phyloP scores from a whole-genome alignment of 2,113 vertebrate genomes.

The Carlito syrichta region DNA sequence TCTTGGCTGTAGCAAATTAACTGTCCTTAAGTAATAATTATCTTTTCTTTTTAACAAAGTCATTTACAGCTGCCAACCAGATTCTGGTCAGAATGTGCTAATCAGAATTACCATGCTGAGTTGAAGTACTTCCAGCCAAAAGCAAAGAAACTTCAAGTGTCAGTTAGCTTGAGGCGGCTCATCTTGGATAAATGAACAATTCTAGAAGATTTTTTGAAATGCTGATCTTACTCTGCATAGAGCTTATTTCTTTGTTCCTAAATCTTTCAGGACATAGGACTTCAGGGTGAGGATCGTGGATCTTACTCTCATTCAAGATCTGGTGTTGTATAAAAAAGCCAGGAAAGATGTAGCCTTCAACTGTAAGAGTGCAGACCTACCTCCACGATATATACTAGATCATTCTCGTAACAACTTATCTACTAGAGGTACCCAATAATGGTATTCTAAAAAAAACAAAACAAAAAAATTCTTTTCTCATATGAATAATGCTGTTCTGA shows the following conservation, averaged over 20 bases:
- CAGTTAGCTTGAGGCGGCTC: neutral
- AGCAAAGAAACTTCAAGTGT: neutral
- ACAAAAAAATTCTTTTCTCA: neutral
- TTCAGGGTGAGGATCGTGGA: neutral
- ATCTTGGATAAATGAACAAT: neutral
- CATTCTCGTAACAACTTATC: neutral
- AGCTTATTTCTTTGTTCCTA: neutral
- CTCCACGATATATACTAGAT: neutral
- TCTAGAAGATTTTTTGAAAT: neutral
- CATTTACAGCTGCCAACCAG: constrained; percentile 2
- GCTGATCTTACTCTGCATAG: neutral
- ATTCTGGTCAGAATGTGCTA: constrained; percentile 26
- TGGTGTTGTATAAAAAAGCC: neutral
- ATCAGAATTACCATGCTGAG: constrained; percentile 6
- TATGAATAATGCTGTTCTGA: neutral
- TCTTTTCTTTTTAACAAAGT: neutral
- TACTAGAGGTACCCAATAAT: neutral
- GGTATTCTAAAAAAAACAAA: too few relatives aligned
- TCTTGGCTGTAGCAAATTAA: neutral
- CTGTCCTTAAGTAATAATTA: constrained; percentile 19
- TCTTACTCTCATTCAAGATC: neutral
- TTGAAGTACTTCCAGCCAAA: neutral
- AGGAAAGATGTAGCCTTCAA: neutral
- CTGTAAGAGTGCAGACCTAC: neutral
- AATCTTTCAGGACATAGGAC: neutral